Conservation (phyloP, 1,140 invertebrate genomes). For the Tyrophagus putrescentiae region DNA sequence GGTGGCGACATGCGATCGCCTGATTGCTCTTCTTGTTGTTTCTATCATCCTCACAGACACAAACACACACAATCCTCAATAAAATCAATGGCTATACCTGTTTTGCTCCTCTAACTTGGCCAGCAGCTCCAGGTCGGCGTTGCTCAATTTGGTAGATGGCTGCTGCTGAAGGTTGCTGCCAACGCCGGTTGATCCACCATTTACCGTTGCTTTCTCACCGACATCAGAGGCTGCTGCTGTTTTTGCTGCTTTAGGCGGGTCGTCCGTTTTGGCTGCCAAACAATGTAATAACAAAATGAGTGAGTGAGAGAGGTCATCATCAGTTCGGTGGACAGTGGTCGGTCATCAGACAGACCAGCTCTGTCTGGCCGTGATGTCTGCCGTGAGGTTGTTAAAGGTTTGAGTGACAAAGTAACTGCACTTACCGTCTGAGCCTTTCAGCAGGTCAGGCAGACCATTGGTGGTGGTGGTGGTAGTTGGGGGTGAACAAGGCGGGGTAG, state of each 20-base stretch:
- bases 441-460: neutral
- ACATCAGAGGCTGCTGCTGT: neutral
- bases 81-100: constrained; percentile 41
- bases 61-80: neutral
- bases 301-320: too few relatives aligned
- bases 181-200: neutral
- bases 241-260: neutral
- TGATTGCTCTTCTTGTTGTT: neutral
- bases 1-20: neutral
- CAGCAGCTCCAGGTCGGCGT: constrained; percentile 59
- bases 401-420: neutral
- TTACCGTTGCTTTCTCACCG: neutral
- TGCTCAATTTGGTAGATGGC: constrained; percentile 22
- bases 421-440: constrained; percentile 4
- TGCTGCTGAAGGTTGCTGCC: neutral
- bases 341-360: too few relatives aligned
- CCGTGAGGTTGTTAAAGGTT: neutral
- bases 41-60: neutral
- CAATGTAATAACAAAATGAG: neutral
- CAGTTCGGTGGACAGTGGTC: too few relatives aligned
- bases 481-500: too few relatives aligned
- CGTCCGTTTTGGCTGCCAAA: neutral
- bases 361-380: too few relatives aligned
- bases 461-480: neutral
- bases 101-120: constrained; percentile 87